Evolutionary conservation across 92 coral and sea anemone species (phyloP).

Genomic region (Palythoa grandis): DNA sequence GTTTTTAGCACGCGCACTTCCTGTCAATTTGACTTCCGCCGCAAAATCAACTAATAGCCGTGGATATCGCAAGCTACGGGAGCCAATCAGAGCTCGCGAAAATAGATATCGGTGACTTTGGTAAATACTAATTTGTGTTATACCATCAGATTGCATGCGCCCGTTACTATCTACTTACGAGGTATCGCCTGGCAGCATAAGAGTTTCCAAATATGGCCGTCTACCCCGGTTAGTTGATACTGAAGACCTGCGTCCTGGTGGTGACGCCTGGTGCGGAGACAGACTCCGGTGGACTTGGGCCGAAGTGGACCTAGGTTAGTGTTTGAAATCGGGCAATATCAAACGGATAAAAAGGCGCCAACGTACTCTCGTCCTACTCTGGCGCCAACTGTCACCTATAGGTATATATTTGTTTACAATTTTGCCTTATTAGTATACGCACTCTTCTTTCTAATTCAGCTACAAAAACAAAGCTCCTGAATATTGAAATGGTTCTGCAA

Average conservation of each 20-base stretch:
- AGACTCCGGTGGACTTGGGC: slow-evolving; percentile 21
- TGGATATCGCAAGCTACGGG: no score
- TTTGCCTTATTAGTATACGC: no score
- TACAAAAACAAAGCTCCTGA: no score
- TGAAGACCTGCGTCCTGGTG: slow-evolving; percentile 42
- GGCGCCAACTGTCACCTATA: no score
- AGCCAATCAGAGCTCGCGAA: background rate
- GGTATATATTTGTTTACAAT: no score
- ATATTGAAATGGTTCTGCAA: no score
- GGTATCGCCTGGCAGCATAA: slow-evolving; percentile 16
- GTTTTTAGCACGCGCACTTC: no score
- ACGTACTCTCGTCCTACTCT: no score
- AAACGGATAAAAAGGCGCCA: background rate
- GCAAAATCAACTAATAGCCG: no score
- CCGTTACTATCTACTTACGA: slow-evolving; percentile 38
- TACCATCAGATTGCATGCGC: slow-evolving; percentile 38
- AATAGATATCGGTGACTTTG: background rate
- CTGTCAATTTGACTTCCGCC: no score
- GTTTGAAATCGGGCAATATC: background rate
- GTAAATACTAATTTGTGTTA: background rate
- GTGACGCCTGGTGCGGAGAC: slow-evolving; percentile 40
- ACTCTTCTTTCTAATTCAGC: no score
- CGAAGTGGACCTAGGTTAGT: slow-evolving; percentile 22
- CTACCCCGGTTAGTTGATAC: background rate
- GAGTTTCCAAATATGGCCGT: slow-evolving; percentile 7